Base-by-base conservation (phyloP, 1,140 invertebrate genomes). In the Drosophila subobscura region DNA sequence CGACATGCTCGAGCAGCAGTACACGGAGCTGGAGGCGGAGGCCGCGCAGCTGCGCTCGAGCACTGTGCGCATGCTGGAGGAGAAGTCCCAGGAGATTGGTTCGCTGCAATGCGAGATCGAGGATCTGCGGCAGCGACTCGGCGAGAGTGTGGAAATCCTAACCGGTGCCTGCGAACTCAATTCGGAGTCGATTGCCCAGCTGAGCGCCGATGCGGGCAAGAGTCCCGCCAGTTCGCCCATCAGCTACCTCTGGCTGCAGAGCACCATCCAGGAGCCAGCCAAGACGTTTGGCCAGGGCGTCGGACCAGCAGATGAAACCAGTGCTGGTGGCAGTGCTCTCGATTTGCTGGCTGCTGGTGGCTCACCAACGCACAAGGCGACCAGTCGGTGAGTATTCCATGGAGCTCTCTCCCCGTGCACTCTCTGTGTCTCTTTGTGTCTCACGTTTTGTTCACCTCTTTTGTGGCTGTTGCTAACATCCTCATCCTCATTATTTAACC, bases 21-120 rank as follows among this genome's bases (percentile, higher is more conserved):
- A 96, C 75, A 93, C 93, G 0, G 94, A 95, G 78, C 91, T 96
- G 3, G 95, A 96, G 85, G 94, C 94, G 7, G 95, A 96, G 85
- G 95, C 94, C 75, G 93, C 94, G 27, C 92, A 93, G 29, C 94
- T 91, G 23, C 89, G 89, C 5, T 67, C 75, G n/a, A 90, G 73
- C 23, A 81, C 89, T 0, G 57, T 84, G 20, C 76, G 66, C 23
- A 84, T 91, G 67, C 77, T 92, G 0, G 89, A 92, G 37, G 86
- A 91, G 52, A 92, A 94, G 75, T 92, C 94, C 2, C 85, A 92
- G 58, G 93, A 95, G 80, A 94, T 95, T 6, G 77, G 79, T 6
- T 78, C 92, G 12, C 80, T 95, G n/a, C 92, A 93, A 20, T 89
- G 91, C 4, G 93, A 93, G 85, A 72, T 94, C 6, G 90, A 91